Conservation (phyloP, 2,113 vertebrate genomes). For the Dolichotis patagonum region DNA sequence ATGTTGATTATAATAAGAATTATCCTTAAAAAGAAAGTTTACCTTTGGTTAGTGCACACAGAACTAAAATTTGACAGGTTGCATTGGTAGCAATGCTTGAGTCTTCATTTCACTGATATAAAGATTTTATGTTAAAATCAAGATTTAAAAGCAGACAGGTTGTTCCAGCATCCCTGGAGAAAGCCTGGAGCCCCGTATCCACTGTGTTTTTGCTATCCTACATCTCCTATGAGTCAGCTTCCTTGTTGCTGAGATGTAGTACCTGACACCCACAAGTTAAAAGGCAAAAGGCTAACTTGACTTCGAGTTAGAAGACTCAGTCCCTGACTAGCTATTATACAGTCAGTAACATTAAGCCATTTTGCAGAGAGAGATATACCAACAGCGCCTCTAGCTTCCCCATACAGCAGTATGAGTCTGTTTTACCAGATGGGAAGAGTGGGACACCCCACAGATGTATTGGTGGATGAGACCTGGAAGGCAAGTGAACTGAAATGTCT, state of each 20-base stretch:
- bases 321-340: not conserved
- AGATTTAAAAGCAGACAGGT: not conserved
- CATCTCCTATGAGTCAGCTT: not conserved
- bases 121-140: not conserved
- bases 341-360: not conserved
- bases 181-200: not conserved
- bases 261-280: not conserved
- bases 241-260: not conserved
- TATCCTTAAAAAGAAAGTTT: not conserved
- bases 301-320: not conserved
- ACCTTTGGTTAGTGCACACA: not conserved
- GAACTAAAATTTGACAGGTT: not conserved
- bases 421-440: not conserved
- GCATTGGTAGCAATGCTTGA: not conserved
- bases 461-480: not conserved
- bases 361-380: not conserved
- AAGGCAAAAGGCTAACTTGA: no score
- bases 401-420: not conserved
- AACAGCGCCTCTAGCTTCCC: not conserved
- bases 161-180: no score
- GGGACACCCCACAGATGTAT: not conserved
- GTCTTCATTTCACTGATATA: not conserved
- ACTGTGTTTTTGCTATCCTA: no score
- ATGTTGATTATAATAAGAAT: not conserved
- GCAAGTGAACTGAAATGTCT: not conserved